phyloP scores from a whole-genome alignment of 1,140 invertebrate species.

The Brachionus sp. region DNA sequence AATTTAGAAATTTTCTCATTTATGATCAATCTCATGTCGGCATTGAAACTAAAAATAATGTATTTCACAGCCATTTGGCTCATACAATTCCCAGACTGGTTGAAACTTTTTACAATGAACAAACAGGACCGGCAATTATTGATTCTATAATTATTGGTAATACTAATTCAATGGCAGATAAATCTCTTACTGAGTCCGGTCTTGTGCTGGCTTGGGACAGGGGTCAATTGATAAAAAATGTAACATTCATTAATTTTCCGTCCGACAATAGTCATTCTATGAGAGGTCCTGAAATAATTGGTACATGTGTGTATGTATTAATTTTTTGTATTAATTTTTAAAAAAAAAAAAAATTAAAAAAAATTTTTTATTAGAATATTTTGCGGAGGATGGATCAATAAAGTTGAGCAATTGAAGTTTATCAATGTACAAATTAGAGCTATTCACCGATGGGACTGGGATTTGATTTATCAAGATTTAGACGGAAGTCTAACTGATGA shows the following conservation, averaged over 20 bases:
- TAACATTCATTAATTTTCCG: constrained; percentile 40
- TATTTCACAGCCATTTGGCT: neutral
- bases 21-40: constrained; percentile 52
- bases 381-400: constrained; percentile 32
- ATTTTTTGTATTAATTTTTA: neutral
- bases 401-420: neutral
- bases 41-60: constrained; percentile 41
- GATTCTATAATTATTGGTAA: constrained; percentile 41
- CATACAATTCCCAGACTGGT: neutral
- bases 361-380: neutral
- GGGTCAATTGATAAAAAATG: constrained; percentile 16
- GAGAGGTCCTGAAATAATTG: neutral
- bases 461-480: constrained; percentile 20
- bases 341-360: neutral
- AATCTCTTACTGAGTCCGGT: constrained; percentile 46
- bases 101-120: constrained; percentile 21
- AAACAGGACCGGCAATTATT: neutral
- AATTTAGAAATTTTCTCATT: constrained; percentile 51
- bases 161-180: neutral
- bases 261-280: neutral
- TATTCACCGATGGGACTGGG: constrained; percentile 35
- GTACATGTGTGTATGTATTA: constrained; percentile 5
- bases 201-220: constrained; percentile 22
- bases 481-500: constrained; percentile 15
- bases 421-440: constrained; percentile 17